Percentiles rank a stretch among this genome's conserved stretches.
Conservation (phyloP, 2,888 invertebrate species). For the Germaria angustata region DNA sequence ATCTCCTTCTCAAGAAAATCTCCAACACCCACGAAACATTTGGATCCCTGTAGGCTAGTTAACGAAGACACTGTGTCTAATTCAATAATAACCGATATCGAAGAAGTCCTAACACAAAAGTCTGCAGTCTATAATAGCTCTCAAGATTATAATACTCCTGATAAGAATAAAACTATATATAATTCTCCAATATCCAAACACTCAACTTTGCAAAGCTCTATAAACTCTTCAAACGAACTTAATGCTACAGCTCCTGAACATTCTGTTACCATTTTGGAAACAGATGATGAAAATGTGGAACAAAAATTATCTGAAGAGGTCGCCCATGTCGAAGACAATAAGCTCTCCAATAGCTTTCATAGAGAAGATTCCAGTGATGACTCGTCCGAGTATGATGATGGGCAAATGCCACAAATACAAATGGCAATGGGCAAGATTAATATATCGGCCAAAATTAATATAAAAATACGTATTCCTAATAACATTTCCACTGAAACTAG, state of each 20-base stretch:
- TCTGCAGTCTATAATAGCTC: not conserved
- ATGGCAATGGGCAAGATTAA: constrained; percentile 74
- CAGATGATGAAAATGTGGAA: constrained; percentile 70
- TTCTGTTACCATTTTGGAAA: constrained; percentile 76
- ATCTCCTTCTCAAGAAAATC: no score
- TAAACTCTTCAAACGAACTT: constrained; percentile 8
- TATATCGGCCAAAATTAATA: constrained; percentile 79
- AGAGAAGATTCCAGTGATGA: constrained; percentile 11
- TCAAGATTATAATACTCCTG: constrained; percentile 20
- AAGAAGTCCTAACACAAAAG: not conserved
- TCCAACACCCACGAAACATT: not conserved
- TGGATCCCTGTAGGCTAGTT: not conserved
- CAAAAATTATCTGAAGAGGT: not conserved
- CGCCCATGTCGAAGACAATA: constrained; percentile 31
- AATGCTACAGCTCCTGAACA: constrained; percentile 69
- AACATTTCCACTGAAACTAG: constrained; percentile 61
- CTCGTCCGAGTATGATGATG: constrained; percentile 38
- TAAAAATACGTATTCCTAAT: constrained; percentile 76
- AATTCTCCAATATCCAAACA: not conserved
- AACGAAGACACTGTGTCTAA: constrained; percentile 32
- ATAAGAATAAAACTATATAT: not conserved
- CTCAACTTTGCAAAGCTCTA: constrained; percentile 7
- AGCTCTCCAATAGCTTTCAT: constrained; percentile 57
- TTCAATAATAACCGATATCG: not conserved
- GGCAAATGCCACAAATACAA: constrained; percentile 69